Base-by-base conservation (phyloP, 2,113 vertebrate genomes). In the Alectura lathami region DNA sequence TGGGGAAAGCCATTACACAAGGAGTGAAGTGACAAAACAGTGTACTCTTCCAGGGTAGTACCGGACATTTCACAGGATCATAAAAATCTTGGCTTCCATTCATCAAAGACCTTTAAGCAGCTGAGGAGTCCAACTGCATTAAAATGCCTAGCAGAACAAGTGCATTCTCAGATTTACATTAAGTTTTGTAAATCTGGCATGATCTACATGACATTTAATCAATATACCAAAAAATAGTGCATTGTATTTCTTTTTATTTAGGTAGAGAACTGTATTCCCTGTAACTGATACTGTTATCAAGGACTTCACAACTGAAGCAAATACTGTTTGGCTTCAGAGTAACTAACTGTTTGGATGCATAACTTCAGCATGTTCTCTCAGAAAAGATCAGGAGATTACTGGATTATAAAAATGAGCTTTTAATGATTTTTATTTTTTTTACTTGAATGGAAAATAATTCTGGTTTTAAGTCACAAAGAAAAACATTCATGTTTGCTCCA, bases 11-110 rank as follows among this genome's bases (percentile, higher is more conserved):
- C 64, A 77, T 94, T 93, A 91, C 59, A 30, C 51, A 91, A 88
- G 60, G 85, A 95, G 95, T 94, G 80, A 54, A 91, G 85, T 90
- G 94, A 93, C 94, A 95, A 38, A 97, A 89, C 20, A 83, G 68
- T 51, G n/a, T 36, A 29, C n/a, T 79, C 27, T 74, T 95, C 73
- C 91, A 91, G 80, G n/a, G 21, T 38, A 88, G 50, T 80, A 77
- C 69, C 88, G 87, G 78, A 68, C 83, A 74, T 81, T 95, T 93
- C 80, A 76, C 53, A 89, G 91, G 80, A 93, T 84, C 73, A 87
- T 91, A 93, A 91, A 95, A 88, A 70, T 81, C 60, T 95, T 95
- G 95, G 94, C 90, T 94, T 88, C 34, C n/a, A 8, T 81, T 93
- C 85, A 40, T 38, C 0, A 0, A 91, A 32, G 76, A 23, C 86